phyloP scores from a whole-genome alignment of 2,113 vertebrate genomes.

The Crotophaga sulcirostris region DNA sequence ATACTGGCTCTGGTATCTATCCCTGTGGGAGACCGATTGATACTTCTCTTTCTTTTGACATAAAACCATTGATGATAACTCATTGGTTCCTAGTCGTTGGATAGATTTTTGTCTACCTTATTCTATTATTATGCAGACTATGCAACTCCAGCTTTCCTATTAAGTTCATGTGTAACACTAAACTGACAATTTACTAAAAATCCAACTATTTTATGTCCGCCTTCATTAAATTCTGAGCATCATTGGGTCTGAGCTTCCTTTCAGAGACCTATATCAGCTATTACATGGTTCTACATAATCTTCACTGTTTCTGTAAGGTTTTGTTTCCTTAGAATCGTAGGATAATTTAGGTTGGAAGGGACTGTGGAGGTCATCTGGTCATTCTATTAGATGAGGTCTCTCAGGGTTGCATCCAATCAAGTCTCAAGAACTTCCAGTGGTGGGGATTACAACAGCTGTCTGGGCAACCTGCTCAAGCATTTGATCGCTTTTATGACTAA shows the following conservation, averaged over 20 bases:
- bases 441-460: neutral
- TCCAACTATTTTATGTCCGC: slow-evolving; percentile 1
- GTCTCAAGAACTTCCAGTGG: neutral
- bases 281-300: neutral
- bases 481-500: neutral
- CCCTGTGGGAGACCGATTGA: slow-evolving; percentile 64
- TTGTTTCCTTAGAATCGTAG: neutral
- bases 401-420: neutral
- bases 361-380: neutral
- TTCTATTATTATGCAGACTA: slow-evolving; percentile 61
- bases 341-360: neutral
- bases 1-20: slow-evolving; percentile 31
- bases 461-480: neutral
- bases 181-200: slow-evolving; percentile 56
- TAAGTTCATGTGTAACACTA: neutral
- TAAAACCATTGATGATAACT: slow-evolving; percentile 66
- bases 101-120: slow-evolving; percentile 65
- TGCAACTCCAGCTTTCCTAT: slow-evolving; percentile 25
- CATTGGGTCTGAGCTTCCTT: slow-evolving; percentile 3
- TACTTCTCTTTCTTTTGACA: slow-evolving; percentile 64
- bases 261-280: neutral
- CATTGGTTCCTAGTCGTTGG: slow-evolving; percentile 45
- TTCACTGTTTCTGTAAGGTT: neutral
- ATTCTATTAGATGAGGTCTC: neutral
- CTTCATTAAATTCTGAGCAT: slow-evolving; percentile 37